Evolutionary conservation across 2,113 vertebrate species (phyloP).

Genomic region (Microcebus griseorufus): DNA sequence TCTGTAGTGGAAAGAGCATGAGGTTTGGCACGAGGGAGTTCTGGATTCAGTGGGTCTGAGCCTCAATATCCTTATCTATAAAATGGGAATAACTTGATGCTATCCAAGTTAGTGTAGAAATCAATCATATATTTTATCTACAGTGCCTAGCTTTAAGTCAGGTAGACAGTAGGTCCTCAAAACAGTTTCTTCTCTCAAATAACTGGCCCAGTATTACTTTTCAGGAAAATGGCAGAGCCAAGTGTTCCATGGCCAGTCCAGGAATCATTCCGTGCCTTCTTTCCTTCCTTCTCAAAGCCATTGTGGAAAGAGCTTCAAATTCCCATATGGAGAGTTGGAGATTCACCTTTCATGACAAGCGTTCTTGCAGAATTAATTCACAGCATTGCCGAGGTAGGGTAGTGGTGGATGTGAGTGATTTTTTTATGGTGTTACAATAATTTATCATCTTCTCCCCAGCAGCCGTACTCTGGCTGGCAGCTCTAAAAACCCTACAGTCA

Average conservation of each 20-base stretch:
- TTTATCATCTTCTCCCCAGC: conserved; percentile 82
- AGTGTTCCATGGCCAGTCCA: neutral
- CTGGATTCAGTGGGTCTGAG: neutral
- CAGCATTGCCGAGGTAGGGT: conserved; percentile 68
- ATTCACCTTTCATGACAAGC: conserved; percentile 76
- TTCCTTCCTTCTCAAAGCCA: neutral
- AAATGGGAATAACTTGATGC: neutral
- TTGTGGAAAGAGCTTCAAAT: conserved; percentile 2
- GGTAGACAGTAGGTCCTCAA: neutral
- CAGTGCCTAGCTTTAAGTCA: neutral
- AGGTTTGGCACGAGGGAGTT: neutral
- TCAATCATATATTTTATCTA: neutral
- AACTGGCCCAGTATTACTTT: neutral
- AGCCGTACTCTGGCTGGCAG: conserved; percentile 80
- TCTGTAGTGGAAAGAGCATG: neutral
- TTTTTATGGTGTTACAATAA: conserved; percentile 82
- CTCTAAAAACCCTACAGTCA: conserved; percentile 82
- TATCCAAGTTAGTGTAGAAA: neutral
- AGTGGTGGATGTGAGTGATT: conserved; percentile 57
- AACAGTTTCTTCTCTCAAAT: neutral
- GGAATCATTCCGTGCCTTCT: neutral
- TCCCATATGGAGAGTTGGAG: conserved; percentile 60
- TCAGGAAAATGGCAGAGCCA: conserved; percentile 32
- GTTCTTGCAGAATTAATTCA: conserved; percentile 75
- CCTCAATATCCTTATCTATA: neutral